Base-by-base conservation (phyloP, 2,797 vertebrate species). In the Characodon lateralis region DNA sequence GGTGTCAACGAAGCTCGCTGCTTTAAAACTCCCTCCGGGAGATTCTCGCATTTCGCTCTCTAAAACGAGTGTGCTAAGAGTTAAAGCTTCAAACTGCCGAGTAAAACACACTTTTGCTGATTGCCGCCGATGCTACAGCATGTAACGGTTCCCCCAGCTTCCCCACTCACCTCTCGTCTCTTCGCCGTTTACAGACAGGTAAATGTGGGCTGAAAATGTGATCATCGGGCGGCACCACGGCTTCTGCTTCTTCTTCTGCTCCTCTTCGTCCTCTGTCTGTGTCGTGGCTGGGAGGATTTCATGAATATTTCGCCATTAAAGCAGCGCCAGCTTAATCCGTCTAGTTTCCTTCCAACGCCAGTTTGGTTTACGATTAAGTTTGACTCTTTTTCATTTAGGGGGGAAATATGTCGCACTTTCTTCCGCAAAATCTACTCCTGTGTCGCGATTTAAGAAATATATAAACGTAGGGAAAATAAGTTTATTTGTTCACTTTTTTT, bases 291-390 rank as follows among this genome's bases (percentile, higher is more conserved):
- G 18, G 66, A 16, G 53, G 80, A 12, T 79, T 87, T 92, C 87
- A 91, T 76, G 81, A 78, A 78, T 82, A 82, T 80, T 43, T 87
- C 78, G 69, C 79, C 87, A 86, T 89, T 43, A 75, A 81, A 90
- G 26, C 76, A 59, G 51, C 22, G 61, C 28, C 28, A 68, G 74
- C 22, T 76, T 12, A 77, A 61, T 80, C 51, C 78, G 61, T 69
- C 26, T 66, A 48, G 28, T 80, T 69, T 75, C 50, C 71, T 28
- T 66, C 31, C 78, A 6, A 80, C 41, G 63, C 66, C 82, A 77
- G 75, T 18, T 85, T 90, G 20, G 77, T 18, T 43, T 41, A 2
- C 31, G 5, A 6, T 16, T 9, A 66, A 66, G 2, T 56, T 20
- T 56, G 55, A 56, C 74, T 68, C 90, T 90, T 92, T 84, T 58